These are phyloP conservation scores for Trematocara unimaculatum DNA, from an alignment of 2,113 vertebrate species.

Conservation along the genomic window DNA sequence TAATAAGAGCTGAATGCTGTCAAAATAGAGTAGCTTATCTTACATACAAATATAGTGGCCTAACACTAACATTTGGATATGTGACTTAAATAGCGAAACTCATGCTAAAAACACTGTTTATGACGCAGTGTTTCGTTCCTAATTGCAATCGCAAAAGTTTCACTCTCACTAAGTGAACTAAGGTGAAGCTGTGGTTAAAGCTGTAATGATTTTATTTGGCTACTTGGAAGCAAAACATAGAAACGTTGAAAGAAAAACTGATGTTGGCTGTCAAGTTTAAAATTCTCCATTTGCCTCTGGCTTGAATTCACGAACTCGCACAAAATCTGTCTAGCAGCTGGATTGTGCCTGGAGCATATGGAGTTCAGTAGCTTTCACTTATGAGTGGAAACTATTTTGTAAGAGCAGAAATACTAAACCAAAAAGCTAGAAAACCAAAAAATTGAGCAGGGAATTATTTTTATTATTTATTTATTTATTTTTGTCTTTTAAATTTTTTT, in stretches of 20 bases:
- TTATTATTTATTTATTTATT: neutral
- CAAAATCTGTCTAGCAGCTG: neutral
- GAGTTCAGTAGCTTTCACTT: rapidly evolving
- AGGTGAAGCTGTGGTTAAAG: neutral
- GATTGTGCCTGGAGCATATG: neutral
- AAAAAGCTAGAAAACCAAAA: neutral
- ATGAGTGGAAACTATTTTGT: neutral
- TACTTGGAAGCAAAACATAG: neutral
- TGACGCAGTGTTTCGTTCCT: neutral
- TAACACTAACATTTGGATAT: neutral
- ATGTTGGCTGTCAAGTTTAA: neutral
- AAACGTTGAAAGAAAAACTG: rapidly evolving
- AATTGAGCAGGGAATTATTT: neutral
- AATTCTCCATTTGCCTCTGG: neutral
- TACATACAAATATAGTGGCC: neutral
- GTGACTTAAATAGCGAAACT: neutral
- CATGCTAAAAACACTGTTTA: neutral
- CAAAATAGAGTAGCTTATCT: neutral
- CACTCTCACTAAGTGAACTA: neutral
- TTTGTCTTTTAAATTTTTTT: neutral
- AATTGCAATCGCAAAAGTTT: neutral
- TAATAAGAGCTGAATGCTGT: neutral
- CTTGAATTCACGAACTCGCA: neutral
- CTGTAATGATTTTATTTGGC: neutral
- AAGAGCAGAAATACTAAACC: neutral